Base-by-base conservation (phyloP, 2,113 vertebrate species). In the Nanger granti region DNA sequence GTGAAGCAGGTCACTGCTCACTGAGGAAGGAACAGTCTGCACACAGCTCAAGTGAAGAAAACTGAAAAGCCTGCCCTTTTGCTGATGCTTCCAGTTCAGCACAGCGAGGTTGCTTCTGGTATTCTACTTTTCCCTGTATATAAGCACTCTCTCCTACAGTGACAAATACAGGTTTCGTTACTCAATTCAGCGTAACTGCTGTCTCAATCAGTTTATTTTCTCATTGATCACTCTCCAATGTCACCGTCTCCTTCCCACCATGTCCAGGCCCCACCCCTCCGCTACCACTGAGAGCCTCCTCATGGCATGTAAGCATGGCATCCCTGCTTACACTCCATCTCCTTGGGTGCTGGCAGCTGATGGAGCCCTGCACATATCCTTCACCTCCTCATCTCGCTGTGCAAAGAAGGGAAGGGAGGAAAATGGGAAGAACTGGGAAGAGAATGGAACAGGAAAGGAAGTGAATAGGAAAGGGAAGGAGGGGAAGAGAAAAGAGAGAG, bases 261-360 rank as follows among this genome's bases (percentile, higher is more conserved):
- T 89, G 31, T 79, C 34, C 8, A 11, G 47, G 22, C 64, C 55
- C n/a, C 1, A 3, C 0, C 2, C 82, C 2, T 3, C 10, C 0
- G 0, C 34, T 49, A 6, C 28, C 22, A 10, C 60, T 22, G 28
- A 57, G 11, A 62, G 11, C 49, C 29, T 87, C 28, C 13, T 73
- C 8, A 0, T 22, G 55, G 10, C 11, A 62, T 41, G 62, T 17
- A 34, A 64, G 62, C 62, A 17, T 60, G 41, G 9, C 28, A 8
- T 76, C 11, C 47, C 4, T n/a, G 20, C 57, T 83, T 57, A 44
- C n/a, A 28, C 37, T 8, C 18, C 79, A 10, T 57, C 37, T 59
- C 26, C 26, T 54, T 31, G 57, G 82, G 18, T 4, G 0, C 47
- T 22, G n/a, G 29, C 47, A 37, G 85, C 55, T 86, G 60, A 52